These are phyloP conservation scores for Daubentonia madagascariensis DNA, from an alignment of 2,113 vertebrate species.

Conservation along the genomic window DNA sequence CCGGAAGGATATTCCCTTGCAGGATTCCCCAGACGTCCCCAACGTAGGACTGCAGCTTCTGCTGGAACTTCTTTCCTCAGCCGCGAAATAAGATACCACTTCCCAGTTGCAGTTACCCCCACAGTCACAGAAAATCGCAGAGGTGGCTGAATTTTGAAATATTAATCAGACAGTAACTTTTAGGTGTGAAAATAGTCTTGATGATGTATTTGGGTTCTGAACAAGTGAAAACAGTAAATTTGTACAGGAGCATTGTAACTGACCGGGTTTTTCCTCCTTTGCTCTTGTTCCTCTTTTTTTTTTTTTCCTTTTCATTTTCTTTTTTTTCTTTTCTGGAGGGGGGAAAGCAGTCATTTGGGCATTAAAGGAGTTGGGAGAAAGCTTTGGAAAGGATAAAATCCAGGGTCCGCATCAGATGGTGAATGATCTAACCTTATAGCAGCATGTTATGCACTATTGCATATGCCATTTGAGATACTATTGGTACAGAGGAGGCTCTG, in stretches of 20 bases:
- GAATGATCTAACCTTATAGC: not conserved
- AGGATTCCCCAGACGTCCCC: not conserved
- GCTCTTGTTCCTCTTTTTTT: not conserved
- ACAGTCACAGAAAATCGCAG: not conserved
- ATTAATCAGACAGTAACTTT: constrained; percentile 33
- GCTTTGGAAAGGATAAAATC: not conserved
- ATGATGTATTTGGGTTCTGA: not conserved
- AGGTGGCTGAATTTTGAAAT: not conserved
- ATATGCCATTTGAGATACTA: not conserved
- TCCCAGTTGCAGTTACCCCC: not conserved
- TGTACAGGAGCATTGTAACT: not conserved
- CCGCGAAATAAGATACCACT: not conserved
- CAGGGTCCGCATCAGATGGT: not conserved
- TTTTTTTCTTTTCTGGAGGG: not conserved
- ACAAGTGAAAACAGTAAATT: not conserved
- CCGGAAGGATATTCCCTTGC: not conserved
- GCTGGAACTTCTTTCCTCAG: not conserved
- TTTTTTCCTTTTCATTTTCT: too few relatives aligned
- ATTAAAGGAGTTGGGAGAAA: not conserved
- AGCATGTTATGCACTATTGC: not conserved
- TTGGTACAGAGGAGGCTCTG: not conserved
- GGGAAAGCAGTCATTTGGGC: not conserved
- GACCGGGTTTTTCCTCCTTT: not conserved
- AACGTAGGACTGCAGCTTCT: not conserved
- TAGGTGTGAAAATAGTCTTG: not conserved